Base-by-base conservation (phyloP, 2,888 invertebrate species). In the Notodonta dromedarius region DNA sequence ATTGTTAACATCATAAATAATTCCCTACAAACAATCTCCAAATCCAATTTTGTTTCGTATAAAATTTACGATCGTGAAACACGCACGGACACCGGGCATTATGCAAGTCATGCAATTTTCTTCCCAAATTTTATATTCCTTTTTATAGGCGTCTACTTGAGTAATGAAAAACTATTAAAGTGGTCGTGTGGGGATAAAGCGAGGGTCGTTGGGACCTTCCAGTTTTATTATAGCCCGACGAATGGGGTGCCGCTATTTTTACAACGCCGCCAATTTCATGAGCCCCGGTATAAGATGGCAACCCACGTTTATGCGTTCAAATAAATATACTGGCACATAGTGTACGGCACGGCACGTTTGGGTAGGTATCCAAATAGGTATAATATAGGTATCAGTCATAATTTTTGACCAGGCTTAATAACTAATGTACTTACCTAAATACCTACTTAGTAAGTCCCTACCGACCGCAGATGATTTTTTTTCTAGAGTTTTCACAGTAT, bases 161-260 rank as follows among this genome's bases (percentile, higher is more conserved):
- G 91, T 92, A 92, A 92, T 92, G 92, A 92, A 92, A 24, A 91
- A 91, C 91, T 90, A 92, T 92, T 88, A 92, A 92, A 91, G 79
- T 86, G 82, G 69, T 85, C 84, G 90, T 81, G 86, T 85, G 91
- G 90, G 89, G 86, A 89, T 89, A 84, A 85, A 85, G 74, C 84
- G 85, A 84, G 90, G 90, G 90, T 87, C 85, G 90, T 86, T 82
- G 86, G 87, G 85, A 87, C 89, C 89, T 89, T 89, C 81, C 84
- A 82, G 73, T 85, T 91, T 92, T 91, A 92, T 89, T 85, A 79
- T 77, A 63, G 69, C 79, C 74, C 80, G 81, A 79, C 92, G 87
- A 92, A 92, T 92, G 77, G 87, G 79, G 70, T 63, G 66, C 65
- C 84, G 84, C 84, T 84, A 87, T 88, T 89, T 90, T 90, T 90